A percentile compares a stretch with the other conserved stretches of the same genome.
Evolutionary conservation across 2,797 vertebrate genomes (phyloP).

Genomic region (Sebastes trivittatus): DNA sequence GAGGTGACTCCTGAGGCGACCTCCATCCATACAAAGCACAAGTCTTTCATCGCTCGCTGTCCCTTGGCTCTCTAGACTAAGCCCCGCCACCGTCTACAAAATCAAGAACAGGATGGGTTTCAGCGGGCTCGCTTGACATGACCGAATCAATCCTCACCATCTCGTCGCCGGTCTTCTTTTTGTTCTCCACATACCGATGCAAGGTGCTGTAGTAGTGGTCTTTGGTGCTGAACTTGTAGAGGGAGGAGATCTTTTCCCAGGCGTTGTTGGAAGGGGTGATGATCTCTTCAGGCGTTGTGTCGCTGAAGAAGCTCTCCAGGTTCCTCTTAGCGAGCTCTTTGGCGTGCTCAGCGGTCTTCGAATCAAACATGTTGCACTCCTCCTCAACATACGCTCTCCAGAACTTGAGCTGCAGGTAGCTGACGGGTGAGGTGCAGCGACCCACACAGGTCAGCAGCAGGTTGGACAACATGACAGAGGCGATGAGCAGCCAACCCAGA

Average conservation of each 20-base stretch:
- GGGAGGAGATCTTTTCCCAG: conserved; percentile 79
- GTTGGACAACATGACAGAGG: conserved; percentile 40
- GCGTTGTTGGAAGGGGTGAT: conserved; percentile 65
- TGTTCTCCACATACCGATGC: conserved; percentile 68
- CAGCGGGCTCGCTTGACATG: accelerated
- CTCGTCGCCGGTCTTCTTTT: accelerated
- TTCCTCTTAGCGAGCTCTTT: conserved; percentile 80
- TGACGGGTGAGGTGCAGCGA: conserved; percentile 77
- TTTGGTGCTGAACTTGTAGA: conserved; percentile 61
- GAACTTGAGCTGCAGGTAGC: conserved; percentile 82
- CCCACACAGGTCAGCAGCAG: conserved; percentile 58
- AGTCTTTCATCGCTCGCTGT: background rate
- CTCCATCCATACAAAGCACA: too few species aligned
- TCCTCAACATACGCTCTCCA: conserved; percentile 77
- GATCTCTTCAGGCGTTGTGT: background rate
- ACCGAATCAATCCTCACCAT: background rate
- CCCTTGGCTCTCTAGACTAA: background rate
- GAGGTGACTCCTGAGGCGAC: too few species aligned
- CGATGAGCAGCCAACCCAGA: conserved; percentile 84
- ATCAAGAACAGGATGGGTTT: background rate
- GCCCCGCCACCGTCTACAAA: conserved; percentile 67
- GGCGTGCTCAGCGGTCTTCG: conserved; percentile 72
- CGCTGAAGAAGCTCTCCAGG: conserved; percentile 79
- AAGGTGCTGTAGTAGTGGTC: conserved; percentile 78
- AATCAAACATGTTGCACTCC: conserved; percentile 71